phyloP scores from a whole-genome alignment of 2,888 invertebrate genomes.

The Scaptomyza flava region DNA sequence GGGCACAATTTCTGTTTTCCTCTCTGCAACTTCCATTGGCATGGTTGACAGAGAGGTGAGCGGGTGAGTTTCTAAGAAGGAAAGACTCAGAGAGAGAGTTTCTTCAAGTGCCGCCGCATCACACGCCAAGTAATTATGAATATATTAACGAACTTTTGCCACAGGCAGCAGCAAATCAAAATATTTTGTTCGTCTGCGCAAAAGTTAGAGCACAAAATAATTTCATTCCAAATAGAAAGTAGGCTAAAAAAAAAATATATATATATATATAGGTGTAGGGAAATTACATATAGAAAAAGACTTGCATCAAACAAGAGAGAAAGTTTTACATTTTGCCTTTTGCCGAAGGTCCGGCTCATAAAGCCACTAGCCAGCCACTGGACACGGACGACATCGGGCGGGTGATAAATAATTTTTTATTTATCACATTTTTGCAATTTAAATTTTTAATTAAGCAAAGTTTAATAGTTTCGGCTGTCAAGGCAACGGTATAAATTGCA shows the following conservation, averaged over 20 bases:
- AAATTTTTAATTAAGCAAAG: conserved; percentile 65
- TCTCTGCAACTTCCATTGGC: conserved; percentile 57
- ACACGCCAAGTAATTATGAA: conserved; percentile 79
- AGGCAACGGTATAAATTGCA: conserved; percentile 16
- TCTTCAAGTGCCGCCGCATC: conserved; percentile 68
- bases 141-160: conserved; percentile 80
- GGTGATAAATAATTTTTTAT: conserved; percentile 59
- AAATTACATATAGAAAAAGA: conserved; percentile 18
- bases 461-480: conserved; percentile 48
- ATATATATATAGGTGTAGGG: too few relatives aligned
- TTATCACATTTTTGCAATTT: conserved; percentile 55
- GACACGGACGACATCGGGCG: neutral
- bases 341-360: conserved; percentile 8
- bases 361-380: conserved; percentile 17
- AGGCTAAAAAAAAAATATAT: conserved; percentile 45
- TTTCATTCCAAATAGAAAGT: conserved; percentile 64
- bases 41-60: conserved; percentile 12
- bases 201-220: conserved; percentile 72
- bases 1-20: conserved; percentile 75
- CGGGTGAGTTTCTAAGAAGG: conserved; percentile 3
- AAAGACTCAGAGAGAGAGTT: neutral
- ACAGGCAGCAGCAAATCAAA: conserved; percentile 78
- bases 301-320: conserved; percentile 30
- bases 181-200: conserved; percentile 72
- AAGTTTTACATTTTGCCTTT: conserved; percentile 30